A percentile compares a stretch with the other conserved stretches of the same genome.
phyloP scores from a whole-genome alignment of 2,797 vertebrate genomes.

The Melanogrammus aeglefinus region DNA sequence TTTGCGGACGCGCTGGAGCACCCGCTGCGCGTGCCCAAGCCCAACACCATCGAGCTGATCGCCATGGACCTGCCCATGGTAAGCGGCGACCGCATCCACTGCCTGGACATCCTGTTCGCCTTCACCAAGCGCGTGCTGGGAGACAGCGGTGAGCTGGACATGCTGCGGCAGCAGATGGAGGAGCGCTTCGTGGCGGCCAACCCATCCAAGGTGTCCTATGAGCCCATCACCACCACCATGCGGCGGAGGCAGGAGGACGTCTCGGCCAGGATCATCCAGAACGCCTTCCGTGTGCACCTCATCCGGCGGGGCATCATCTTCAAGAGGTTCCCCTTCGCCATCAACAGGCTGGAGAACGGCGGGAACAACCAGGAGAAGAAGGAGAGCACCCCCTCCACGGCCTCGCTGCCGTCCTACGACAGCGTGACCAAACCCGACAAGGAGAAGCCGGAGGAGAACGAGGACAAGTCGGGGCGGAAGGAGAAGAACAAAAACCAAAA shows the following conservation, averaged over 20 bases:
- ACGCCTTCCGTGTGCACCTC: constrained; percentile 87
- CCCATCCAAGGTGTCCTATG: constrained; percentile 98
- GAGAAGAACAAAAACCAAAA: constrained; percentile 93
- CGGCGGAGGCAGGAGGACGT: constrained; percentile 96
- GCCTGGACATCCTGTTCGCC: constrained; percentile 97
- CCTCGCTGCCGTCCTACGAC: constrained; percentile 96
- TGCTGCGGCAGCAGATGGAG: constrained; percentile 98
- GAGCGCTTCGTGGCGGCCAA: constrained; percentile 97
- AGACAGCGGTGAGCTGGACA: constrained; percentile 97
- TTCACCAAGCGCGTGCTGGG: constrained; percentile 99
- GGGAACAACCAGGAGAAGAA: constrained; percentile 91
- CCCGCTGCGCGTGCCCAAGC: constrained; percentile 93
- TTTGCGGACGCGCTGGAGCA: constrained; percentile 96
- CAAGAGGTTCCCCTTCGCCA: constrained; percentile 74
- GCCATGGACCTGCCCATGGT: constrained; percentile 99
- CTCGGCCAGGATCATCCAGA: constrained; percentile 90
- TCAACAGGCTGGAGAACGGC: constrained; percentile 89
- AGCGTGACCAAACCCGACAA: constrained; percentile 99
- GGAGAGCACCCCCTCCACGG: constrained; percentile 95
- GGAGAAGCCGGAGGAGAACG: constrained; percentile 90
- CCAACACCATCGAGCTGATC: constrained; percentile 98
- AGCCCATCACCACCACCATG: constrained; percentile 98
- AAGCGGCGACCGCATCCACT: constrained; percentile 98
- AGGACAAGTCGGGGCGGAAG: constrained; percentile 84
- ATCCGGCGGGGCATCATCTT: constrained; percentile 85